Percentiles rank a stretch among this genome's conserved stretches.
Conservation (phyloP, 2,888 invertebrate species). For the Anthophora plumipes region DNA sequence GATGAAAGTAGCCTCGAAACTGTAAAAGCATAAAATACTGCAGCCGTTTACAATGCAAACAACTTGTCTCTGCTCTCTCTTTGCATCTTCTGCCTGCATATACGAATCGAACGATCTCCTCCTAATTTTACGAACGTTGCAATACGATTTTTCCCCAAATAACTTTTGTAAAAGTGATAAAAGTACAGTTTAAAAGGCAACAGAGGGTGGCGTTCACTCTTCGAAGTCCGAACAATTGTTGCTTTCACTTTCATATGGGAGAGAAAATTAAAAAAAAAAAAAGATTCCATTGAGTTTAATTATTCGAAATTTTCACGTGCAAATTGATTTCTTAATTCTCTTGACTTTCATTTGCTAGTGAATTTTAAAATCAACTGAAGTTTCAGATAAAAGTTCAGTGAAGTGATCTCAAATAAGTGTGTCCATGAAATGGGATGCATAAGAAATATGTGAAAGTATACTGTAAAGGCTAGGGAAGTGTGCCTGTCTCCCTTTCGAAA, state of each 20-base stretch:
- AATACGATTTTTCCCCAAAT: not conserved
- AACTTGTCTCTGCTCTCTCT: conserved; percentile 24
- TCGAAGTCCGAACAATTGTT: not conserved
- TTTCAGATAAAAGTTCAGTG: not conserved
- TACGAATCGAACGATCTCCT: not conserved
- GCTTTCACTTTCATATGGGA: not conserved
- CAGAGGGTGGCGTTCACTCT: not conserved
- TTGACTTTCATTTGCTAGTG: no score
- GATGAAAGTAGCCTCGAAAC: conserved; percentile 1
- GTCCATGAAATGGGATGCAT: not conserved
- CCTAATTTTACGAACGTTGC: not conserved
- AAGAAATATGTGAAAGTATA: conserved; percentile 40
- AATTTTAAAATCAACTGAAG: no score
- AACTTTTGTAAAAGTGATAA: not conserved
- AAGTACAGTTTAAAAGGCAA: not conserved
- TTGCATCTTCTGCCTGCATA: not conserved
- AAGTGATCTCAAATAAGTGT: not conserved
- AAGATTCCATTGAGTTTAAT: no score
- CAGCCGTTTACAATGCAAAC: conserved; percentile 18
- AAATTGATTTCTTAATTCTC: no score
- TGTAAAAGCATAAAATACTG: not conserved
- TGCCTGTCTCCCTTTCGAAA: conserved; percentile 32
- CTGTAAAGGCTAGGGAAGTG: not conserved
- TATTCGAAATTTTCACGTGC: no score
- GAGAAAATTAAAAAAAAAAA: no score